A percentile compares a stretch with the other conserved stretches of the same genome.
Conservation (phyloP, 2,888 invertebrate species). For the Tricholauxania praeusta region DNA sequence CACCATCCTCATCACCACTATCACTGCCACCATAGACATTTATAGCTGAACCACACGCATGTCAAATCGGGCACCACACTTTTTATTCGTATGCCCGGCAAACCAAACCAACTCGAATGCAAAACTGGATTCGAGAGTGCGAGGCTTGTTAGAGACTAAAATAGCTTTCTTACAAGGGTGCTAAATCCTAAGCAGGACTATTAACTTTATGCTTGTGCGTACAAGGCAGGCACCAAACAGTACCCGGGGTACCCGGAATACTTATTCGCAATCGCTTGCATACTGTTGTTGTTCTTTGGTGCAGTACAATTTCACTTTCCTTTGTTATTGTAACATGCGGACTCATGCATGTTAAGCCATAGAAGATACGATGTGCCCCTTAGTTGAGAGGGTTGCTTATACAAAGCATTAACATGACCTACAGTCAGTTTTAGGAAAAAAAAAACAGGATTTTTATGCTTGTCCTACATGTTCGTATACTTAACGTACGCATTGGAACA, state of each 20-base stretch:
- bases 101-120: slow-evolving; percentile 29
- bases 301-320: slow-evolving; percentile 3
- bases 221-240: slow-evolving; percentile 8
- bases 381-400: slow-evolving; percentile 31
- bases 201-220: slow-evolving; percentile 59
- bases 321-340: slow-evolving; percentile 8
- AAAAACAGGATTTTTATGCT: slow-evolving; percentile 26
- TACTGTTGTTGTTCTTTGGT: slow-evolving; percentile 2
- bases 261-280: slow-evolving; percentile 5
- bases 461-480: slow-evolving; percentile 42
- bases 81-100: no score
- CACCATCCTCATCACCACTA: slow-evolving; percentile 10
- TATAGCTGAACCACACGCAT: not conserved
- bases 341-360: slow-evolving; percentile 16
- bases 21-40: not conserved
- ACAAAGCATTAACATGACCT: slow-evolving; percentile 43
- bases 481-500: slow-evolving; percentile 24
- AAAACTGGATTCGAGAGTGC: slow-evolving; percentile 1
- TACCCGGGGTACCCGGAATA: not conserved
- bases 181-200: slow-evolving; percentile 58
- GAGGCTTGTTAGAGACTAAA: slow-evolving; percentile 21
- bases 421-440: slow-evolving; percentile 3
- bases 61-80: not conserved
- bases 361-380: not conserved
- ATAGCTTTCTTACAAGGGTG: slow-evolving; percentile 51